Evolutionary conservation across 2,888 invertebrate species (phyloP), one percentile per base, ranked within the genome.

Genomic region (Latrodectus elegans): DNA sequence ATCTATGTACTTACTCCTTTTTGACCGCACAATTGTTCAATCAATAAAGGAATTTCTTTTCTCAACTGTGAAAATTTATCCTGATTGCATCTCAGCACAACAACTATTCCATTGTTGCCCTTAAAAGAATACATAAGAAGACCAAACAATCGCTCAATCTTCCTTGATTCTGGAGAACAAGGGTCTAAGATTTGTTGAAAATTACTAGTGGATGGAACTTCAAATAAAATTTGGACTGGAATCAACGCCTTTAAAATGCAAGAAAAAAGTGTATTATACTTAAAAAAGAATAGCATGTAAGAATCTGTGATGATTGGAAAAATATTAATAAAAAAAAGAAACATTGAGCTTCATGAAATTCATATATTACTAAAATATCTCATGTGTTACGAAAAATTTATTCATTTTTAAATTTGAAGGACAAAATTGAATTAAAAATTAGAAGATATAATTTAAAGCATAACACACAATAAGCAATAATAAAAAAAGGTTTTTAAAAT

Each of bases 151-250:
- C 12, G 64, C 49, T 52, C 76, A 68, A 86, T 15, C 11, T 26
- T 60, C 22, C 68, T 73, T 38, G 49, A 55, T 4, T 79, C 85
- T 9, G 68, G 70, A 12, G 73, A 60, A 53, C 26, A 60, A n/a
- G 60, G 51, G 22, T 78, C 73, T 14, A 77, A 17, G 52, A 60
- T 11, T 6, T 49, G 74, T 10, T 72, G 65, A 26, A 74, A 52
- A 12, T 8, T 12, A 17, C 38, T 55, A 1, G 70, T 67, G 10
- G 51, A 1, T 15, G 78, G 78, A 64, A 82, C 70, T 22, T 88
- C 78, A 77, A 88, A 88, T n/a, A 38, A 70, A 0, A 88, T 74
- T 49, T 83, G 78, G n/a, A 88, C 49, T 22, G 87, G 87, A 17
- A 88, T 74, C 67, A 88, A 64, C 9, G 82, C 83, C 87, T 88